phyloP scores from a whole-genome alignment of 2,113 vertebrate genomes.

The Donacobius atricapilla region DNA sequence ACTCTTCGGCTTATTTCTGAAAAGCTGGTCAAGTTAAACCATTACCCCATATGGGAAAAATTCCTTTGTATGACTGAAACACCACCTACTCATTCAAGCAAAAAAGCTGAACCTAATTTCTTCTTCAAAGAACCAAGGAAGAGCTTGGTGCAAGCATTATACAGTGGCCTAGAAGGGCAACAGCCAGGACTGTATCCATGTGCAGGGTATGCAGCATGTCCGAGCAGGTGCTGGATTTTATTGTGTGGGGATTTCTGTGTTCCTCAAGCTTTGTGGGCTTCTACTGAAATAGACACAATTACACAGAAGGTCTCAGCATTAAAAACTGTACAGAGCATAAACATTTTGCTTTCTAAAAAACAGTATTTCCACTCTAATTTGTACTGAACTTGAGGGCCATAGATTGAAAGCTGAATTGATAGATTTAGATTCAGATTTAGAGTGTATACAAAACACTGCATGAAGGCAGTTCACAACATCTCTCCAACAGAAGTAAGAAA shows the following conservation, averaged over 20 bases:
- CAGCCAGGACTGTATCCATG: not conserved
- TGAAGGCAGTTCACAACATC: not conserved
- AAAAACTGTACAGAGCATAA: not conserved
- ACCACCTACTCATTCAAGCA: not conserved
- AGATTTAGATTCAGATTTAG: no score
- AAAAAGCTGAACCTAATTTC: not conserved
- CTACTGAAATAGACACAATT: not conserved
- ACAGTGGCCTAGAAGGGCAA: not conserved
- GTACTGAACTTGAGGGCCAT: not conserved
- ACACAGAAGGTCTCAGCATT: not conserved
- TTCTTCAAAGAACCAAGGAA: not conserved
- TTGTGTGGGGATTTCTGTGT: not conserved
- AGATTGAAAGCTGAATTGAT: not conserved
- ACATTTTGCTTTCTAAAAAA: fast-evolving
- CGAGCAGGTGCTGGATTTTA: not conserved
- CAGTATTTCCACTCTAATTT: not conserved
- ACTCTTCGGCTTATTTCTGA: not conserved
- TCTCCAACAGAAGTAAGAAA: not conserved
- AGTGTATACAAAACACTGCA: not conserved
- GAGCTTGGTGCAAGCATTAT: not conserved
- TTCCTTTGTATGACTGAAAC: not conserved
- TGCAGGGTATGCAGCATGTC: not conserved
- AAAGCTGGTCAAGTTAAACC: not conserved
- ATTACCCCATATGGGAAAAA: not conserved
- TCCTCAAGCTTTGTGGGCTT: not conserved